Percentiles rank a stretch among this genome's conserved stretches.
Conservation (phyloP, 2,113 vertebrate species). For the Sterna hirundo region DNA sequence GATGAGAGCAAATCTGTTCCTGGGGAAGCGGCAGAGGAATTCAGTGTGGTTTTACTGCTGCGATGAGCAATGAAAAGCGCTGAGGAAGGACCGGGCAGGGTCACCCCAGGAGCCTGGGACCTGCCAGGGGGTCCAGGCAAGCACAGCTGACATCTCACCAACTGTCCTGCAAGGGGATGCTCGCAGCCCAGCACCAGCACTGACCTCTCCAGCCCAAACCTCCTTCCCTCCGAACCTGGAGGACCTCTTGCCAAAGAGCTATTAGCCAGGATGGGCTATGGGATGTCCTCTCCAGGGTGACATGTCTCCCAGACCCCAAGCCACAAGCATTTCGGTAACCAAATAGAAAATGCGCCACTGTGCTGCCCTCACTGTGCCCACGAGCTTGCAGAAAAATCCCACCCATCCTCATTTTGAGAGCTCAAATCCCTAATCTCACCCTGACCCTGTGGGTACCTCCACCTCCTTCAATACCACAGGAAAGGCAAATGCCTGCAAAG, state of each 20-base stretch:
- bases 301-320: neutral
- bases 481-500: neutral
- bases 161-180: neutral
- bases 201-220: neutral
- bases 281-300: neutral
- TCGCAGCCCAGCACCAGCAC: neutral
- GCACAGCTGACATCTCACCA: neutral
- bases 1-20: neutral
- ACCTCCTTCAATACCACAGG: neutral
- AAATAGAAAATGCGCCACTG: neutral
- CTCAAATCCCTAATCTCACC: neutral
- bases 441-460: neutral
- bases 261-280: neutral
- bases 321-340: neutral
- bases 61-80: fast-evolving
- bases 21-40: neutral
- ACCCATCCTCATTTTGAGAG: neutral
- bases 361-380: neutral
- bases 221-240: fast-evolving
- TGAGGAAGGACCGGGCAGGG: neutral
- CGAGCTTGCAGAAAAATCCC: neutral
- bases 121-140: neutral
- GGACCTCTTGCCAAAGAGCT: neutral
- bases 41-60: neutral
- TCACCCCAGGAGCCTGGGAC: neutral